Evolutionary conservation across 2,888 invertebrate genomes (phyloP).

Genomic region (Euzophera pinguis): DNA sequence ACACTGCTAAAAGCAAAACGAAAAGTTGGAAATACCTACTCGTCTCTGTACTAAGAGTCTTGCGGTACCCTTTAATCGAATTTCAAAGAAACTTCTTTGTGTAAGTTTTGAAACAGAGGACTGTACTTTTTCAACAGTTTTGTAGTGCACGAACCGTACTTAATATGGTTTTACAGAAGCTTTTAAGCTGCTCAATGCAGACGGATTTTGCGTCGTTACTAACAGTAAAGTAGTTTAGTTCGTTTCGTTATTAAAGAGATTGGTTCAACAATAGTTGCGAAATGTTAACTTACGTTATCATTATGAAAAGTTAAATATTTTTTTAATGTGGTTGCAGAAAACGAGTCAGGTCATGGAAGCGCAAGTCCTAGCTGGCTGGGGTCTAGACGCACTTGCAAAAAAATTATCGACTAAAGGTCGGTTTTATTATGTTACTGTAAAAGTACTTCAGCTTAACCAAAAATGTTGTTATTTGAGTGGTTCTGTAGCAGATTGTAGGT

Average conservation of each 20-base stretch:
- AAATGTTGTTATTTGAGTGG: too few species aligned
- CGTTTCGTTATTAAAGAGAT: neutral
- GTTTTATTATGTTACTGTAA: too few species aligned
- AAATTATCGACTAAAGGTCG: too few species aligned
- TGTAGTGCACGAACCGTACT: constrained; percentile 13
- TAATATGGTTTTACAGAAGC: constrained; percentile 5
- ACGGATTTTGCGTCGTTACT: neutral
- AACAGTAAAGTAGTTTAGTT: neutral
- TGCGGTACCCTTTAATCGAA: constrained; percentile 58
- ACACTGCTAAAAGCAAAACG: neutral
- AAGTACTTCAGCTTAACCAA: too few species aligned
- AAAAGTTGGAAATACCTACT: constrained; percentile 34
- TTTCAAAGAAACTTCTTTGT: constrained; percentile 49
- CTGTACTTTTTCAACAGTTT: constrained; percentile 26
- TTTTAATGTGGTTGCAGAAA: too few species aligned
- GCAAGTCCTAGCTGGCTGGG: too few species aligned
- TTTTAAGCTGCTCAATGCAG: constrained; percentile 1
- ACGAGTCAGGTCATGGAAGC: too few species aligned
- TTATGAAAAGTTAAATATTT: too few species aligned
- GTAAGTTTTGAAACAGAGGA: constrained; percentile 43
- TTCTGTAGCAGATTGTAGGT: too few species aligned
- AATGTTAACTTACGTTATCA: too few species aligned
- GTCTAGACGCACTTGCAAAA: too few species aligned
- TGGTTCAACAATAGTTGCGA: neutral
- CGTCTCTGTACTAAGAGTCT: constrained; percentile 35